phyloP scores from a whole-genome alignment of 1,140 invertebrate species.

The Bombus sibiricus region DNA sequence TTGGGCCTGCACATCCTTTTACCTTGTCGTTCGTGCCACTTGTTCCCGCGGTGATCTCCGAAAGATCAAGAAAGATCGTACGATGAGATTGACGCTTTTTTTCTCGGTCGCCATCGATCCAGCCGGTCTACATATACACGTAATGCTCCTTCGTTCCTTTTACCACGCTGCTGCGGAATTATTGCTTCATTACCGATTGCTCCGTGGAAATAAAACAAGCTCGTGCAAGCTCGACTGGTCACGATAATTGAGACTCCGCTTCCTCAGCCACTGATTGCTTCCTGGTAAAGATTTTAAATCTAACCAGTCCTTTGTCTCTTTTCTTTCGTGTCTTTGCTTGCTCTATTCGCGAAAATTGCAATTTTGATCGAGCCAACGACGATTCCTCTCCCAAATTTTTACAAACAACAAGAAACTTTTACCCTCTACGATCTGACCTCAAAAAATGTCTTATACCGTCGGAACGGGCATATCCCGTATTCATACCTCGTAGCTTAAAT shows the following conservation, averaged over 20 bases:
- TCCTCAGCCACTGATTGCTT: neutral
- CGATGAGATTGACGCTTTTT: constrained; percentile 57
- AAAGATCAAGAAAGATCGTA: constrained; percentile 55
- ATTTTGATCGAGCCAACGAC: too few relatives aligned
- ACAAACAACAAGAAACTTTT: neutral
- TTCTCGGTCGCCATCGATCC: constrained; percentile 44
- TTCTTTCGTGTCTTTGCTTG: neutral
- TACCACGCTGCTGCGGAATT: constrained; percentile 17
- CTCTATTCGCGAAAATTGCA: neutral
- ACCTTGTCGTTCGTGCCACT: constrained; percentile 57
- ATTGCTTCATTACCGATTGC: constrained; percentile 45
- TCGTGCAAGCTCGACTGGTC: neutral
- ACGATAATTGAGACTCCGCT: neutral
- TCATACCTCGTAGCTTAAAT: constrained; percentile 52
- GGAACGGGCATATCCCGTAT: constrained; percentile 54
- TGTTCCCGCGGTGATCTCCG: constrained; percentile 30
- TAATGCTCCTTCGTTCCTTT: neutral
- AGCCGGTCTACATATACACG: neutral
- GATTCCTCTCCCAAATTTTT: neutral
- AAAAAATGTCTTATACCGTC: constrained; percentile 24
- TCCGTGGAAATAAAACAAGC: neutral
- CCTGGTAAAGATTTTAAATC: neutral
- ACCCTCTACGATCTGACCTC: neutral
- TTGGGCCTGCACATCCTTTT: constrained; percentile 57
- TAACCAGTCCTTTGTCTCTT: neutral